Base-by-base conservation (phyloP, 2,113 vertebrate species). In the Zapornia atra region DNA sequence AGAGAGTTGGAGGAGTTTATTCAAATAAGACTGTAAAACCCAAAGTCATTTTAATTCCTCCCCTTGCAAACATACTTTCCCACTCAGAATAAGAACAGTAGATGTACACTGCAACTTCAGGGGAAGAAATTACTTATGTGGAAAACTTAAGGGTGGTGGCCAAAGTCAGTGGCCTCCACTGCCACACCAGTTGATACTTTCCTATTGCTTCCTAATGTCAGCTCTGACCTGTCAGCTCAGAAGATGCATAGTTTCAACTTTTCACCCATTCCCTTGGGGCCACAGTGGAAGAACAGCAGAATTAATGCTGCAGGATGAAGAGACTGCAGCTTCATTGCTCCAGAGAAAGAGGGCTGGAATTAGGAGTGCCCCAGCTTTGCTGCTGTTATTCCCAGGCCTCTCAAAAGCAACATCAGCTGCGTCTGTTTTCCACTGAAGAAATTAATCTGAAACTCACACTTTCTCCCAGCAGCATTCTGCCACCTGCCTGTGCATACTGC, bases 401-500 rank as follows among this genome's bases (percentile, higher is more conserved):
- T 76, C 82, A 82, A 78, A 63, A 79, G 22, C 88, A 60, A 69
- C 66, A 90, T 36, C 66, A 57, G 48, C 9, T 34, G 53, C 54
- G 20, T 18, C 22, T 48, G 48, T 63, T 79, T 76, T 42, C 34
- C 26, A 10, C 53, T 46, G 18, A 82, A 70, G 34, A 90, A 68
- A 88, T 72, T 34, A 11, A 86, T 48, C 21, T 57, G 10, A 63
- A 85, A 11, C 18, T 79, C 76, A 26, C 33, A 10, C 20, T 72
- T 79, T 82, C 75, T 80, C 34, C 4, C 3, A 1, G 91, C 86
- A 94, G 79, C 9, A 0, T 83, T 94, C 93, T 95, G 94, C 93
- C 96, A 86, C 91, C 95, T 95, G 72, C 95, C 89, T 92, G 95
- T 31, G 54, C 83, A 44, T 3, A 1, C 73, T 66, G 87, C 90